Evolutionary conservation across 2,888 invertebrate genomes (phyloP).

Genomic region (Hypercompe scribonia): DNA sequence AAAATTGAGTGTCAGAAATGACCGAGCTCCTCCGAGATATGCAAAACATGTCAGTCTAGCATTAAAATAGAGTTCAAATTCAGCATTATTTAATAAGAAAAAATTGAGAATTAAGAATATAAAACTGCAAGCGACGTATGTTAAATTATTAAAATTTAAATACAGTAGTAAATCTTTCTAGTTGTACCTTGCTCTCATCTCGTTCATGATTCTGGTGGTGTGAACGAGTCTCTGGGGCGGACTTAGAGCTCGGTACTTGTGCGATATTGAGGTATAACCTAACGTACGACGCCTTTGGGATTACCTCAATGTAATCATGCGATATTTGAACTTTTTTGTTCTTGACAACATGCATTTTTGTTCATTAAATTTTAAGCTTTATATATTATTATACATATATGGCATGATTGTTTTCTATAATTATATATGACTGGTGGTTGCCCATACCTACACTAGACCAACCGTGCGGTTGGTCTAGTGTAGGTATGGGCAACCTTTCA

Average conservation of each 20-base stretch:
- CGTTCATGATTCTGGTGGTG: slow-evolving; percentile 30
- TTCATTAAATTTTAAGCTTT: neutral
- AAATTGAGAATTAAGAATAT: too few relatives aligned
- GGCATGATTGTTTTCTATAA: neutral
- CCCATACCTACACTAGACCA: too few relatives aligned
- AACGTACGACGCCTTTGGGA: slow-evolving; percentile 36
- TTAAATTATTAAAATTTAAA: slow-evolving; percentile 7
- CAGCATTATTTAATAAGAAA: too few relatives aligned
- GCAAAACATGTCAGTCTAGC: too few relatives aligned
- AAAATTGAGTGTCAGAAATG: too few relatives aligned
- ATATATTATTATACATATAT: neutral
- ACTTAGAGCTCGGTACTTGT: slow-evolving; percentile 42
- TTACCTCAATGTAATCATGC: slow-evolving; percentile 34
- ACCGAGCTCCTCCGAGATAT: too few relatives aligned
- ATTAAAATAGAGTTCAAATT: too few relatives aligned
- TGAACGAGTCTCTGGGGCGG: slow-evolving; percentile 42
- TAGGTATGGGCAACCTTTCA: too few relatives aligned
- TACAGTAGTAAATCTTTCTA: slow-evolving; percentile 4
- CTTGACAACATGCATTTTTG: slow-evolving; percentile 13
- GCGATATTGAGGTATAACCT: slow-evolving; percentile 39
- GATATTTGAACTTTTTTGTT: slow-evolving; percentile 33
- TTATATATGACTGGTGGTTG: too few relatives aligned
- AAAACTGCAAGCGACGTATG: neutral
- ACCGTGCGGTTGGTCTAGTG: too few relatives aligned
- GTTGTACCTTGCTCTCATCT: slow-evolving; percentile 15